phyloP scores from a whole-genome alignment of 2,888 invertebrate genomes.

The Halocaridina rubra region DNA sequence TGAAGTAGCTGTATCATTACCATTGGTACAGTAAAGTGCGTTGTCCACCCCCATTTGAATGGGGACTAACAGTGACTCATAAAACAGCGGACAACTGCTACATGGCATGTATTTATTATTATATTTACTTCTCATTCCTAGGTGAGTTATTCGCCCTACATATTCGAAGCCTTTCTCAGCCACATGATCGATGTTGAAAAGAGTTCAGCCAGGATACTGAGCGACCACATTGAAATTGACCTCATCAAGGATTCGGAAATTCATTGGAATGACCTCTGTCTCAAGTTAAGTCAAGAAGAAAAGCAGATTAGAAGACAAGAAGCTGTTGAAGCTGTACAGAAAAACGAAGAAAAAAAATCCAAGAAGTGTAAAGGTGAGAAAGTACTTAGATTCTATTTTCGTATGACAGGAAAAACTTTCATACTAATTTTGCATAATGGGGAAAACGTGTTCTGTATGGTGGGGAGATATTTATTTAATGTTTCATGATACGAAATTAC shows the following conservation, averaged over 20 bases:
- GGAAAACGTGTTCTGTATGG: too few relatives aligned
- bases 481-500: too few relatives aligned
- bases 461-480: too few relatives aligned
- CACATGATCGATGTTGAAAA: conserved; percentile 25
- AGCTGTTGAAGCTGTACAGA: conserved; percentile 15
- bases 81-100: not conserved
- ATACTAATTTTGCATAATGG: too few relatives aligned
- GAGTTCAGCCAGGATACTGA: conserved; percentile 18
- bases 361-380: conserved; percentile 21
- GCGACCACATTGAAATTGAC: conserved; percentile 13
- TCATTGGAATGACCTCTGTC: conserved; percentile 14
- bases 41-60: too few relatives aligned
- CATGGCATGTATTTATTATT: not conserved
- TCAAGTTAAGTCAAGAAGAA: conserved; percentile 38
- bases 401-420: too few relatives aligned
- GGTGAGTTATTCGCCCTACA: conserved; percentile 49
- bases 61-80: too few relatives aligned
- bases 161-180: conserved; percentile 41
- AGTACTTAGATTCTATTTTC: not conserved
- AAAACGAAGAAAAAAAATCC: conserved; percentile 3
- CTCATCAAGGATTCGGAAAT: conserved; percentile 15
- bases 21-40: not conserved
- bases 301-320: conserved; percentile 26
- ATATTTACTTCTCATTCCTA: not conserved
- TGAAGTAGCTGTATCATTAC: not conserved